Conservation (phyloP, 2,888 invertebrate species). For the Catocala fraxini region DNA sequence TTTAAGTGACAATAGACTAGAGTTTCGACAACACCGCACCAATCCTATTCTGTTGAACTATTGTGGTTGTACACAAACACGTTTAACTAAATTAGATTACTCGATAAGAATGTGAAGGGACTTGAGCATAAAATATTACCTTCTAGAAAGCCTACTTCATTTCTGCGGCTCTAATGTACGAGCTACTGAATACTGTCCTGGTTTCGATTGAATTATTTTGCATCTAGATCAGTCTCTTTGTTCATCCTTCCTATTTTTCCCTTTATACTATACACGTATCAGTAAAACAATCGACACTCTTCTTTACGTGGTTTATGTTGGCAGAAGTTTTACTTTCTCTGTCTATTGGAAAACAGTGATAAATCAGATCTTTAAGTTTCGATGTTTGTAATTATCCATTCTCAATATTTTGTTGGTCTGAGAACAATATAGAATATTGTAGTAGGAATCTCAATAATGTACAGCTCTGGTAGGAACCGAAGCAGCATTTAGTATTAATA, state of each 20-base stretch:
- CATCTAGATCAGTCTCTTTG: not conserved
- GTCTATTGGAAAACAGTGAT: too few relatives aligned
- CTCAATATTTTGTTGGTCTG: not conserved
- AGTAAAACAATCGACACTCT: too few relatives aligned
- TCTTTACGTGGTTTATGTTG: too few relatives aligned
- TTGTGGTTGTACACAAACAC: slow-evolving; percentile 27
- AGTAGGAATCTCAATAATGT: not conserved
- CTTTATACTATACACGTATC: too few relatives aligned
- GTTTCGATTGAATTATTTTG: not conserved
- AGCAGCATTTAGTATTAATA: too few relatives aligned
- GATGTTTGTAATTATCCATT: not conserved
- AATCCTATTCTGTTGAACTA: slow-evolving; percentile 24
- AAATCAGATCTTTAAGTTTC: too few relatives aligned
- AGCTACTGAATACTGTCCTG: not conserved
- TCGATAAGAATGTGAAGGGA: slow-evolving; percentile 15
- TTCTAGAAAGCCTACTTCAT: not conserved
- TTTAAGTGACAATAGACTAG: slow-evolving; percentile 22
- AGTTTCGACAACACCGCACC: slow-evolving; percentile 9
- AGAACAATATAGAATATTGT: not conserved
- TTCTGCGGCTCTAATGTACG: not conserved
- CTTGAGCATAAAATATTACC: slow-evolving; percentile 15
- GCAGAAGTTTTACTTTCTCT: too few relatives aligned
- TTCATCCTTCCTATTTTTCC: too few relatives aligned
- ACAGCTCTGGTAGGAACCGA: not conserved
- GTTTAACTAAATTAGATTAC: slow-evolving; percentile 29